Evolutionary conservation across 2,797 vertebrate genomes (phyloP).

Genomic region (Ctenopoma multispine): DNA sequence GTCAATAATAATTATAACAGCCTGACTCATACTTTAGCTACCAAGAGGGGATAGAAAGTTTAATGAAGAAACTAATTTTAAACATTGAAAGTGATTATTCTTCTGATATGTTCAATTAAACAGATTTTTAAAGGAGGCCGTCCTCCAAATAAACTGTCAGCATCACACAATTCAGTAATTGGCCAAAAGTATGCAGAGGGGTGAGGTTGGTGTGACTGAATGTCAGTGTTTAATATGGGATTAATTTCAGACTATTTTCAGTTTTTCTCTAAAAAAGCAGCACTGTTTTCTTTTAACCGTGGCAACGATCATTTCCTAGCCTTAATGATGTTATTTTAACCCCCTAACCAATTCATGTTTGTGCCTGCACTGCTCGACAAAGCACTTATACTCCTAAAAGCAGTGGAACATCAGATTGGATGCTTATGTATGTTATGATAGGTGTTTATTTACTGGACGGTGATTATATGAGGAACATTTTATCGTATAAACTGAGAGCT

Average conservation of each 20-base stretch:
- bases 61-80: too few relatives aligned
- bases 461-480: background rate
- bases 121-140: too few relatives aligned
- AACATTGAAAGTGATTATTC: too few relatives aligned
- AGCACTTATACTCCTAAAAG: background rate
- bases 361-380: background rate
- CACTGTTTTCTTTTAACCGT: background rate
- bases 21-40: background rate
- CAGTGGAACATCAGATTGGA: background rate
- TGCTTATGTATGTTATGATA: too few relatives aligned
- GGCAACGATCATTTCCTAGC: background rate
- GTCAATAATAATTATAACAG: background rate
- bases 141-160: background rate
- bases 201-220: background rate
- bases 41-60: too few relatives aligned
- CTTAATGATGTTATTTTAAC: too few relatives aligned
- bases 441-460: background rate
- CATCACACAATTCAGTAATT: background rate
- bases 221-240: too few relatives aligned
- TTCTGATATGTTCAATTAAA: background rate
- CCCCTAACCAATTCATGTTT: background rate
- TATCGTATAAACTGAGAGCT: background rate
- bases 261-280: background rate
- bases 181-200: background rate
- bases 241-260: too few relatives aligned